Base-by-base conservation (phyloP, 2,797 vertebrate genomes). In the Lophius americanus region DNA sequence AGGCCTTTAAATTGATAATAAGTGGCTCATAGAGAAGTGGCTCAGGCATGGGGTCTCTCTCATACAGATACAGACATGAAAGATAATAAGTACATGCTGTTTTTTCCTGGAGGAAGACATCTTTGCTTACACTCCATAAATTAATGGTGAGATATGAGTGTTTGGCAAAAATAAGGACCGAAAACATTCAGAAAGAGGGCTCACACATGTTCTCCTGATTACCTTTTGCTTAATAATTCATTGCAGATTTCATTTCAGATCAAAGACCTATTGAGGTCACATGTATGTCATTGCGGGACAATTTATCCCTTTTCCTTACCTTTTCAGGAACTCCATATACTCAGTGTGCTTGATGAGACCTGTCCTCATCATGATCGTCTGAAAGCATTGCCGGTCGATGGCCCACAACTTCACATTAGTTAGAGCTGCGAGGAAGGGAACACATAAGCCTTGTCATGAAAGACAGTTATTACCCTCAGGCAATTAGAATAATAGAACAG, bases 361-460 rank as follows among this genome's bases (percentile, higher is more conserved):
- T 8, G 93, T 94, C 81, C 93, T 90, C 93, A 94, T 94, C 93
- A 94, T 94, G 86, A 94, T 94, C 32, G 93, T 93, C 75, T 94
- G 93, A 76, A 94, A 94, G 82, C 93, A 93, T 71, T 94, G 93
- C 33, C 93, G 89, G 86, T 94, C 93, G 54, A 94, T 94, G 75
- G 93, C 93, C 93, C 93, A 94, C 57, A 94, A 89, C 87, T 94
- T 94, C 74, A 93, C 91, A 51, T 92, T 90, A 51, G 91, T 92
- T 65, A 93, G 87, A 55, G 92, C 92, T 93, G 85, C 48, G 79
- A 73, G 73, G 61, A 74, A 68, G 53, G 70, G 75, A 4, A 82
- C 13, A 87, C 41, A 79, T 35, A 46, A 71, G 61, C 43, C 63
- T 35, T 9, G 68, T 69, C 11, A 69, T 64, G 32, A 68, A 54